phyloP scores from a whole-genome alignment of 2,797 vertebrate species.

The Chromis chromis region DNA sequence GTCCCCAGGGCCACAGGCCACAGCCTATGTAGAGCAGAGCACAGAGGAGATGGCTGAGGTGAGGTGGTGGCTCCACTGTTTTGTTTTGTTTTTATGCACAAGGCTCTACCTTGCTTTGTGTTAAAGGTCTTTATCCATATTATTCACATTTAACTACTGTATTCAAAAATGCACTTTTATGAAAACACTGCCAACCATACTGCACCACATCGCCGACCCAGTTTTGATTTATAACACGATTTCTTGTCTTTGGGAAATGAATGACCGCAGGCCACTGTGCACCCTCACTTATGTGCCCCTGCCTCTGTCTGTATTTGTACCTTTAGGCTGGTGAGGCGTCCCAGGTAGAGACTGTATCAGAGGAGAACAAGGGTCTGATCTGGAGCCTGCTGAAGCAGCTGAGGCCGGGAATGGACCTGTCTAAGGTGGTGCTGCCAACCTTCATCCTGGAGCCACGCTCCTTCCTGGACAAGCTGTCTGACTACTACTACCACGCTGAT shows the following conservation, averaged over 20 bases:
- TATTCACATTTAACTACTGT: not conserved
- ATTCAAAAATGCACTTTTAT: not conserved
- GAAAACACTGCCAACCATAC: too few species aligned
- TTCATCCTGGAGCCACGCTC: slow-evolving; percentile 97
- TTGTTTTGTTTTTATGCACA: not conserved
- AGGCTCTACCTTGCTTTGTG: not conserved
- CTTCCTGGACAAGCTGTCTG: slow-evolving; percentile 95
- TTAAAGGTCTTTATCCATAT: not conserved
- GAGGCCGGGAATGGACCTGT: slow-evolving; percentile 95
- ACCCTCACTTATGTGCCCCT: not conserved
- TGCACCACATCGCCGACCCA: not conserved
- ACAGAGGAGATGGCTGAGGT: slow-evolving; percentile 96
- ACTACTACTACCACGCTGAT: slow-evolving; percentile 96
- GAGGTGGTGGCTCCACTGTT: slow-evolving; percentile 9
- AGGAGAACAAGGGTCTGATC: slow-evolving; percentile 94
- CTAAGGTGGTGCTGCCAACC: slow-evolving; percentile 94
- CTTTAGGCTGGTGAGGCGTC: slow-evolving; percentile 88
- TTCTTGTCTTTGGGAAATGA: not conserved
- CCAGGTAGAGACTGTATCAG: slow-evolving; percentile 94
- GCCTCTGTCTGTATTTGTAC: slow-evolving; percentile 13
- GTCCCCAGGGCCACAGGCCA: slow-evolving; percentile 83
- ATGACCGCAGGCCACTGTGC: not conserved
- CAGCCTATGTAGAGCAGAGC: slow-evolving; percentile 91
- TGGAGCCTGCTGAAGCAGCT: slow-evolving; percentile 94
- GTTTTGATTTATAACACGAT: not conserved